Evolutionary conservation across 2,113 vertebrate species (phyloP).

Genomic region (Coptodon bakossiorum): DNA sequence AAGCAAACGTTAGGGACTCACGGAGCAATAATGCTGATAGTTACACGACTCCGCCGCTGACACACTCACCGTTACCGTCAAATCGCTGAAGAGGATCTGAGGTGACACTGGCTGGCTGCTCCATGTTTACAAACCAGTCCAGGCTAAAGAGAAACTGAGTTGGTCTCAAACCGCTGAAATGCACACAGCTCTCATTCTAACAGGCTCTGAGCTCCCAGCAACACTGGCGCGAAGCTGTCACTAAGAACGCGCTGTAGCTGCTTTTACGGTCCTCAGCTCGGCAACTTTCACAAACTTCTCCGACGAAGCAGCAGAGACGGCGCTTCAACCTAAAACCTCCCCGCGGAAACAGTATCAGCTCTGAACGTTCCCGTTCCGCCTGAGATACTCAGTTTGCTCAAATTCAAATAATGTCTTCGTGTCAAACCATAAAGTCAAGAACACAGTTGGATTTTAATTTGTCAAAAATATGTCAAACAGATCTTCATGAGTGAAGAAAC

Average conservation of each 20-base stretch:
- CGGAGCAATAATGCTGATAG: neutral
- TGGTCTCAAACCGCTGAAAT: neutral
- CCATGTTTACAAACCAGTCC: conserved; percentile 11
- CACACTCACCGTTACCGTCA: neutral
- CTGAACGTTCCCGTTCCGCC: neutral
- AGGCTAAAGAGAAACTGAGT: neutral
- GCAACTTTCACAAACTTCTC: fast-evolving
- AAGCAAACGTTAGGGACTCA: neutral
- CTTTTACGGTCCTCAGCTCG: too few species aligned
- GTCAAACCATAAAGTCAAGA: neutral
- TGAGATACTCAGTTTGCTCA: neutral
- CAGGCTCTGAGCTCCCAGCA: neutral
- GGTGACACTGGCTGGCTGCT: conserved; percentile 14
- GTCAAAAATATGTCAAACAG: neutral
- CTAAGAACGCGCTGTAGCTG: too few species aligned
- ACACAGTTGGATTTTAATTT: neutral
- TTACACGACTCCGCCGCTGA: neutral
- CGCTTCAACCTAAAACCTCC: neutral
- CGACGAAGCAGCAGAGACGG: neutral
- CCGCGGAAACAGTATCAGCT: neutral
- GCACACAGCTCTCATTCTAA: neutral
- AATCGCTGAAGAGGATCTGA: neutral
- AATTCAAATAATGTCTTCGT: neutral
- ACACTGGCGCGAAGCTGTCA: neutral
- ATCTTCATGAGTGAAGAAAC: neutral